Conservation (phyloP, 2,797 vertebrate genomes). For the Siniperca obscura region DNA sequence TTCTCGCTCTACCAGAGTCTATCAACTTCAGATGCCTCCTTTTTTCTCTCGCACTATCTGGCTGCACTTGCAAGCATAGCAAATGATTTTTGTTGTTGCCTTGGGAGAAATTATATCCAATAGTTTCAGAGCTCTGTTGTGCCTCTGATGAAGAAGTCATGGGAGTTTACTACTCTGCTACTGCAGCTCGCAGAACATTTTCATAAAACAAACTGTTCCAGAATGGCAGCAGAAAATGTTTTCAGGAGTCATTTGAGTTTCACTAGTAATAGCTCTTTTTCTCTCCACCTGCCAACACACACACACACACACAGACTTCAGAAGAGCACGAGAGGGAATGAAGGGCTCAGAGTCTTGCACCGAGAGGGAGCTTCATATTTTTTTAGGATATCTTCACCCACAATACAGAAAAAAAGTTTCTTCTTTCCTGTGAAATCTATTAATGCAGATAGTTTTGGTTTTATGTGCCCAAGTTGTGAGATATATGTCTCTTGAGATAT, state of each 20-base stretch:
- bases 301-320: background rate
- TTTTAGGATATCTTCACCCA: background rate
- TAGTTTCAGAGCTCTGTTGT: conserved; percentile 26
- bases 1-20: conserved; percentile 1
- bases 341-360: background rate
- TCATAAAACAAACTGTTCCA: conserved; percentile 31
- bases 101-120: conserved; percentile 32
- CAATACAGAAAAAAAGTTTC: background rate
- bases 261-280: background rate
- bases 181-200: conserved; percentile 11
- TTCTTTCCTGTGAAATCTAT: background rate
- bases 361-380: background rate
- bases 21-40: conserved; percentile 19
- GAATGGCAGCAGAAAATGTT: conserved; percentile 12
- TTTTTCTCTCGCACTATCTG: conserved; percentile 8
- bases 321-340: background rate
- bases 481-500: background rate
- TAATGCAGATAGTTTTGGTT: background rate
- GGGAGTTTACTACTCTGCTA: conserved; percentile 25
- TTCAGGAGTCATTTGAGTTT: background rate
- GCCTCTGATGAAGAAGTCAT: conserved; percentile 27
- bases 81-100: conserved; percentile 27
- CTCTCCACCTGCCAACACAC: background rate
- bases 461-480: no score
- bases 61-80: conserved; percentile 14